A percentile compares a stretch with the other conserved stretches of the same genome.
Evolutionary conservation across 1,140 invertebrate genomes (phyloP).

Genomic region (Drosophila parabipectinata): DNA sequence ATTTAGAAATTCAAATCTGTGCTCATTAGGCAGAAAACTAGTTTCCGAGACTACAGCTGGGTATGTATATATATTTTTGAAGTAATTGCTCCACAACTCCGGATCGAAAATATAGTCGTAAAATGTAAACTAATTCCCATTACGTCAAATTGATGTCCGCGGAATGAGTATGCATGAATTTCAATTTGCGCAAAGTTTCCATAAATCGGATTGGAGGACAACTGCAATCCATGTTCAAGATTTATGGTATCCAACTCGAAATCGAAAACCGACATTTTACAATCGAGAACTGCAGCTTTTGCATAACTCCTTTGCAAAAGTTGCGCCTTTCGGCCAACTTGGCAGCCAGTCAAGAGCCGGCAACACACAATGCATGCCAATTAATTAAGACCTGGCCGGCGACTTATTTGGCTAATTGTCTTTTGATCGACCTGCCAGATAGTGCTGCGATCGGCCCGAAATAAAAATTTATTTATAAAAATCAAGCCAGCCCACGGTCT

Average conservation of each 20-base stretch:
- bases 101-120: conserved; percentile 42
- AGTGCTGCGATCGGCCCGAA: conserved; percentile 30
- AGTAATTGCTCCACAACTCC: conserved; percentile 36
- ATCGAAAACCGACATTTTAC: background rate
- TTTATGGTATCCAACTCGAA: conserved; percentile 55
- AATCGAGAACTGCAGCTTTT: conserved; percentile 23
- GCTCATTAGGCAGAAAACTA: conserved; percentile 38
- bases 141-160: conserved; percentile 73
- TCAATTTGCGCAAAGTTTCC: conserved; percentile 12
- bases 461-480: conserved; percentile 3
- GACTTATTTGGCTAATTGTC: conserved; percentile 78
- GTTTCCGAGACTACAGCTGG: conserved; percentile 10
- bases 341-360: conserved; percentile 64
- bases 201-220: conserved; percentile 60
- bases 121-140: conserved; percentile 60
- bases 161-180: conserved; percentile 70
- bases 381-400: conserved; percentile 73
- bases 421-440: conserved; percentile 67
- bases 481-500: conserved; percentile 10
- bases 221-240: conserved; percentile 62
- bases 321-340: conserved; percentile 63
- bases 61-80: conserved; percentile 26
- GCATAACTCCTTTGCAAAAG: conserved; percentile 43
- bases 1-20: conserved; percentile 45
- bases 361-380: conserved; percentile 73